phyloP scores from a whole-genome alignment of 2,797 vertebrate species.

The Potorous gilbertii region DNA sequence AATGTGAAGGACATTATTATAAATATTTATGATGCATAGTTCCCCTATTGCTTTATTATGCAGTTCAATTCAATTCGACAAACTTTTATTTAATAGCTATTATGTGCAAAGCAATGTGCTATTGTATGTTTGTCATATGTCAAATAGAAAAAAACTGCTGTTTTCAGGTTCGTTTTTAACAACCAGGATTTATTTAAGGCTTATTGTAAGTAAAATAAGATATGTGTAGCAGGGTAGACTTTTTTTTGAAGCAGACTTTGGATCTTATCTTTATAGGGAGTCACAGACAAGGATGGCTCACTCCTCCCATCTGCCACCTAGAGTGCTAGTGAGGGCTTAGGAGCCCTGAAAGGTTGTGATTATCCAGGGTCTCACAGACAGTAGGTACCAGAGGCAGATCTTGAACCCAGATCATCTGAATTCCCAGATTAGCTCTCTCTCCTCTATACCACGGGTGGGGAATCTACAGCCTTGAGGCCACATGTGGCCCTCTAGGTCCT shows the following conservation, averaged over 20 bases:
- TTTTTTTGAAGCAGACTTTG: background rate
- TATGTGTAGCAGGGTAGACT: background rate
- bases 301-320: background rate
- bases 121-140: background rate
- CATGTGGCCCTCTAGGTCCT: too few species aligned
- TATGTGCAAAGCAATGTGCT: background rate
- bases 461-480: too few species aligned
- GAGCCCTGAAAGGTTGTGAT: background rate
- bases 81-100: background rate
- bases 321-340: background rate
- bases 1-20: conserved; percentile 2
- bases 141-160: background rate
- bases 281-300: background rate
- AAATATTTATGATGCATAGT: background rate
- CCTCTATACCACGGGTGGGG: background rate
- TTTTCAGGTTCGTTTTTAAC: background rate
- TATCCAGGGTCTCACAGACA: background rate
- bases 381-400: background rate
- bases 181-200: background rate
- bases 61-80: background rate
- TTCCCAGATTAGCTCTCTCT: background rate
- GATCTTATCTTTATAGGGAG: background rate
- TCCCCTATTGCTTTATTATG: background rate
- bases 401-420: background rate
- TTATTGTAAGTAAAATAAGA: background rate